A percentile compares a stretch with the other conserved stretches of the same genome.
Conservation (phyloP, 2,888 invertebrate species). For the Ormyrus nitidulus region DNA sequence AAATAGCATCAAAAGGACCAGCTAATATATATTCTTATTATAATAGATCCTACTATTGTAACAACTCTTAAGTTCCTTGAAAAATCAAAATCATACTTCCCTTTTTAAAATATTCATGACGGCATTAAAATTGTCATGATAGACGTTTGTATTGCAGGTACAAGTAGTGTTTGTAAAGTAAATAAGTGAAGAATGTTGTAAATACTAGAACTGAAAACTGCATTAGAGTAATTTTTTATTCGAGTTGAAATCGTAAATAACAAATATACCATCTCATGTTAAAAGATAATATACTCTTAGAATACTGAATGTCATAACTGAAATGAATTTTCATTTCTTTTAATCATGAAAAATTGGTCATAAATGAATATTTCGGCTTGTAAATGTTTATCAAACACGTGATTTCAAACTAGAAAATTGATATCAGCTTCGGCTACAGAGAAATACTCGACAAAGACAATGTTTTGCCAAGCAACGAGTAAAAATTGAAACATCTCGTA, state of each 20-base stretch:
- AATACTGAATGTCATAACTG: too few species aligned
- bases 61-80: conserved; percentile 3
- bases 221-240: neutral
- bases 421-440: too few species aligned
- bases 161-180: conserved; percentile 11
- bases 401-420: neutral
- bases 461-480: conserved; percentile 9
- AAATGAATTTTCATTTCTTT: too few species aligned
- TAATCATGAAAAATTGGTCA: too few species aligned
- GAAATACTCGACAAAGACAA: neutral
- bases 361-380: too few species aligned
- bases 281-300: too few species aligned
- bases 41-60: too few species aligned
- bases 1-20: conserved; percentile 41
- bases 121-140: conserved; percentile 5
- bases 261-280: too few species aligned
- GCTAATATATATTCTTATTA: conserved; percentile 8
- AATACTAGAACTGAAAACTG: neutral
- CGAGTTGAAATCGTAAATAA: too few species aligned
- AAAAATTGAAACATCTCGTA: conserved; percentile 54
- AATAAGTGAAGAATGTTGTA: conserved; percentile 5
- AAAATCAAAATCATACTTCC: conserved; percentile 20
- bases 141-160: conserved; percentile 37
- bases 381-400: neutral
- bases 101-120: neutral